phyloP scores from a whole-genome alignment of 1,140 invertebrate species.

The Zaprionus kolodkinae region DNA sequence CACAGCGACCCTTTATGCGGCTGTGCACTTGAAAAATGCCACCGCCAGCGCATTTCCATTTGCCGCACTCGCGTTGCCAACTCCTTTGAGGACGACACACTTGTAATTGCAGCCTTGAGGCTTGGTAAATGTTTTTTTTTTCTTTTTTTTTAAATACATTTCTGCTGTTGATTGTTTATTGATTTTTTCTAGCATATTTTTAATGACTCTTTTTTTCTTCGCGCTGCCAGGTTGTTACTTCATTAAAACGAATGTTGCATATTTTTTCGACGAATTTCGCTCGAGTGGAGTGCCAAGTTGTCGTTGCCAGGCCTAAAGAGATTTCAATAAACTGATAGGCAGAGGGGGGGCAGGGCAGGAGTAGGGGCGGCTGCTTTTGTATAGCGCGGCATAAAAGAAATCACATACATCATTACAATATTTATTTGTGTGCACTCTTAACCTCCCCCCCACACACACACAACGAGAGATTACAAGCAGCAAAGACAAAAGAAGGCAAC shows the following conservation, averaged over 20 bases:
- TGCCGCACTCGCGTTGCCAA: slow-evolving; percentile 33
- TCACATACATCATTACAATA: slow-evolving; percentile 82
- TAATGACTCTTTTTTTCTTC: slow-evolving; percentile 65
- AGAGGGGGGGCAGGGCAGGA: not conserved
- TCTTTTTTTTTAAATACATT: slow-evolving; percentile 30
- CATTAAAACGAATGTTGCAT: slow-evolving; percentile 73
- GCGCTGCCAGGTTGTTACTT: slow-evolving; percentile 70
- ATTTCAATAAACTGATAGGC: slow-evolving; percentile 75
- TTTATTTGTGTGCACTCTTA: slow-evolving; percentile 71
- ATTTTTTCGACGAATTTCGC: slow-evolving; percentile 45
- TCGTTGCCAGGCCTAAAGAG: slow-evolving; percentile 54
- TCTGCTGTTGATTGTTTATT: slow-evolving; percentile 63
- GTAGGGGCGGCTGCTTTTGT: slow-evolving; percentile 34
- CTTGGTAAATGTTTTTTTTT: slow-evolving; percentile 4
- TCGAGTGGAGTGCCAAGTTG: slow-evolving; percentile 59
- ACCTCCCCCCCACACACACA: slow-evolving; percentile 22
- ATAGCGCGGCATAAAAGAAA: slow-evolving; percentile 57
- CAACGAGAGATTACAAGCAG: slow-evolving; percentile 11
- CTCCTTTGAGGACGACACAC: slow-evolving; percentile 68
- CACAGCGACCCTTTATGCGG: slow-evolving; percentile 22
- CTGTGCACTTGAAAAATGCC: slow-evolving; percentile 76
- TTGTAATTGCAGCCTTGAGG: slow-evolving; percentile 76
- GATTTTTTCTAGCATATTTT: slow-evolving; percentile 74
- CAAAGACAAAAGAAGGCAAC: slow-evolving; percentile 20
- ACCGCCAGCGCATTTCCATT: slow-evolving; percentile 71